Conservation (phyloP, 2,113 vertebrate genomes). For the Limanda limanda region DNA sequence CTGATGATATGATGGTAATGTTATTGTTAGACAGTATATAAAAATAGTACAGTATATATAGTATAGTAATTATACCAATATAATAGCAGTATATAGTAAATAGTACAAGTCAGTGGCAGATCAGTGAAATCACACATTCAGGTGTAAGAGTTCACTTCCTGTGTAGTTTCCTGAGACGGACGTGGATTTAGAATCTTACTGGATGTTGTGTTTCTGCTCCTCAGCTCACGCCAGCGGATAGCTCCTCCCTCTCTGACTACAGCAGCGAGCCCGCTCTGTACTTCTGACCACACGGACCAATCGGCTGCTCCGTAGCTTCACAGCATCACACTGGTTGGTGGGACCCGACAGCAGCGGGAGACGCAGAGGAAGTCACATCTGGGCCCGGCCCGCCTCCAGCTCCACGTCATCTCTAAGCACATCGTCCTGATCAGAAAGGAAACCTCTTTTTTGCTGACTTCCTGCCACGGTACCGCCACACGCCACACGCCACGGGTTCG, state of each 20-base stretch:
- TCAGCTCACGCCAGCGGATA: conserved; percentile 93
- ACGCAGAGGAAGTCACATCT: neutral
- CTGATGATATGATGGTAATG: too few relatives aligned
- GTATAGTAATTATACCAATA: too few relatives aligned
- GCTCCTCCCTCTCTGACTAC: conserved; percentile 90
- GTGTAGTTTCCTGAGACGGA: too few relatives aligned
- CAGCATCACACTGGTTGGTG: conserved; percentile 35
- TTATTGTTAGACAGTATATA: too few relatives aligned
- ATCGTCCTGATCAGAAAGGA: conserved; percentile 36
- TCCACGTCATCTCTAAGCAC: conserved; percentile 57
- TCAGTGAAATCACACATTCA: too few relatives aligned
- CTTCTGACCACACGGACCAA: conserved; percentile 83
- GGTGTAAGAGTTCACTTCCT: too few relatives aligned
- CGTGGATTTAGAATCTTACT: too few relatives aligned
- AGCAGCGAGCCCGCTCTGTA: conserved; percentile 96
- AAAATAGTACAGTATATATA: too few relatives aligned
- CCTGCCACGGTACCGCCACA: conserved; percentile 51
- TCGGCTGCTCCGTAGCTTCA: conserved; percentile 51
- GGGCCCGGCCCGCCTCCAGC: neutral
- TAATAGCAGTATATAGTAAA: too few relatives aligned
- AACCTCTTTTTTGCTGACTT: conserved; percentile 21
- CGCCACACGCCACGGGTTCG: conserved; percentile 27
- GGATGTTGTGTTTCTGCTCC: conserved; percentile 10
- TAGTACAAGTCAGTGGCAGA: too few relatives aligned
- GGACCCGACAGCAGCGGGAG: neutral